Evolutionary conservation across 30 jellyfish, hydroid and myxozoan genomes (phyloP).

Genomic region (Aurelia sp.): DNA sequence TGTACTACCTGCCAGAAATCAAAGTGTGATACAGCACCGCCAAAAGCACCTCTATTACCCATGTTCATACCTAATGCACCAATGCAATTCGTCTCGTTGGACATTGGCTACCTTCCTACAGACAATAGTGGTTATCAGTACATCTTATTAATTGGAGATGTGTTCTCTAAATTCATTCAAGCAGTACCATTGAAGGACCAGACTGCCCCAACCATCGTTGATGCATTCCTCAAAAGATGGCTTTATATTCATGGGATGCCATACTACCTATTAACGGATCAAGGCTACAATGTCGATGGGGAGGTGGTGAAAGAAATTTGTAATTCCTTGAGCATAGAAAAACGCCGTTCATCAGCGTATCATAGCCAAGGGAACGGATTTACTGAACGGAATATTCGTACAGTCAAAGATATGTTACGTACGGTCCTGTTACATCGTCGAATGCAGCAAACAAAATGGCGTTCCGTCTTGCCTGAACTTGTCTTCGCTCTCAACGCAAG

Average conservation of each 20-base stretch:
- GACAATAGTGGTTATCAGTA: slow-evolving; percentile 49
- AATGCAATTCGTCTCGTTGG: slow-evolving; percentile 49
- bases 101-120: slow-evolving; percentile 44
- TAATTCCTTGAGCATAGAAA: slow-evolving; percentile 2
- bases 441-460: too few species aligned
- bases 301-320: slow-evolving; percentile 5
- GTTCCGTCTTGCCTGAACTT: too few species aligned
- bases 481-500: too few species aligned
- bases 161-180: slow-evolving; percentile 47
- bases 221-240: slow-evolving; percentile 38
- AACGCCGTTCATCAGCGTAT: slow-evolving; percentile 7
- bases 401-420: background rate
- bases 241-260: slow-evolving; percentile 38
- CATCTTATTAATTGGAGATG: slow-evolving; percentile 48
- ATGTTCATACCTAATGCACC: slow-evolving; percentile 58
- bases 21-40: slow-evolving; percentile 57
- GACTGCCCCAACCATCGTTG: slow-evolving; percentile 37
- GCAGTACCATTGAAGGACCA: slow-evolving; percentile 68
- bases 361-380: too few species aligned
- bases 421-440: too few species aligned
- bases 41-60: slow-evolving; percentile 52
- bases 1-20: slow-evolving; percentile 53
- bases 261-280: slow-evolving; percentile 38
- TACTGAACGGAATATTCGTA: slow-evolving; percentile 41
- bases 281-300: slow-evolving; percentile 48